phyloP scores from a whole-genome alignment of 2,888 invertebrate genomes.

The Macropis europaea region DNA sequence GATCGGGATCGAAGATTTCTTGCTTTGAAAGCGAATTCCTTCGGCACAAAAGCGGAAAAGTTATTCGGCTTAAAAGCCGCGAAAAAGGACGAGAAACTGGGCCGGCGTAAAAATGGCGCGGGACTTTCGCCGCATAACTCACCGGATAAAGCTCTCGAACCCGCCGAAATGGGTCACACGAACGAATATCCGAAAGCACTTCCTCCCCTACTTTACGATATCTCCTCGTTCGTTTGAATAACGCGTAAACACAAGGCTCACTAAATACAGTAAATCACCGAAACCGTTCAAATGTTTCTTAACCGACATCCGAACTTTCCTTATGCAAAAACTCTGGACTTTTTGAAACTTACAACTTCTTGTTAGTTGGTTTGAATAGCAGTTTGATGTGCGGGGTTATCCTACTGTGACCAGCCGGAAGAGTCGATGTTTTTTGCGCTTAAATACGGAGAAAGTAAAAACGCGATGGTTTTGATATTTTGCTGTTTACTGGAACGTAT shows the following conservation, averaged over 20 bases:
- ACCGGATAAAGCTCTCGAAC: conserved; percentile 47
- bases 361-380: too few relatives aligned
- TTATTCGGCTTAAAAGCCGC: conserved; percentile 19
- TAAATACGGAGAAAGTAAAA: too few relatives aligned
- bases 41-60: conserved; percentile 10
- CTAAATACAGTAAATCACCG: too few relatives aligned
- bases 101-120: conserved; percentile 44
- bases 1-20: conserved; percentile 30
- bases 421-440: too few relatives aligned
- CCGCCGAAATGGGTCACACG: conserved; percentile 40
- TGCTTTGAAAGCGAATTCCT: conserved; percentile 23
- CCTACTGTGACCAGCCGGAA: too few relatives aligned
- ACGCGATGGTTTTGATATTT: too few relatives aligned
- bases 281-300: not conserved
- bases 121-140: conserved; percentile 51
- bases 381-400: too few relatives aligned
- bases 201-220: conserved; percentile 32
- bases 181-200: conserved; percentile 54
- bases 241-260: conserved; percentile 8
- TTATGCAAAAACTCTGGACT: too few relatives aligned
- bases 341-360: too few relatives aligned
- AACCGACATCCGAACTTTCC: too few relatives aligned
- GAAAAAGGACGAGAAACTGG: conserved; percentile 38
- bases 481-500: too few relatives aligned
- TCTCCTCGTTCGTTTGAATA: not conserved